These are phyloP conservation scores for Lepidochrysops patricia DNA, from an alignment of 2,888 invertebrate species.

Conservation along the genomic window DNA sequence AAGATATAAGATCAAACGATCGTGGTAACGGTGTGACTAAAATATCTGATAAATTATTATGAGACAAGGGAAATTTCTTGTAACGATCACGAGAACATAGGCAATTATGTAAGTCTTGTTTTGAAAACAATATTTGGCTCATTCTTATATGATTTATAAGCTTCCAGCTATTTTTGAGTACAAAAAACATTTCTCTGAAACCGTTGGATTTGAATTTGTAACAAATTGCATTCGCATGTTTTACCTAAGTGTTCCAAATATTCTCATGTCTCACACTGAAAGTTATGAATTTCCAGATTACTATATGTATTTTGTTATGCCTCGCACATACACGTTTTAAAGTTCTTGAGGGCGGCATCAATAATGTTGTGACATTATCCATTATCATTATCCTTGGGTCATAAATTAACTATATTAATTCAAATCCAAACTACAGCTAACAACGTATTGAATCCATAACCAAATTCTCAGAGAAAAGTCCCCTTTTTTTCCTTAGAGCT, in stretches of 20 bases:
- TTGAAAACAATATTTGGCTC: neutral
- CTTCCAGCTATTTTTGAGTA: neutral
- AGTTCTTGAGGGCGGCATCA: neutral
- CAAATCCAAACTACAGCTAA: neutral
- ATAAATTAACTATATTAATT: slow-evolving; percentile 10
- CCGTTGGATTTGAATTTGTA: neutral
- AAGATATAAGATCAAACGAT: neutral
- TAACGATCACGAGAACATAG: neutral
- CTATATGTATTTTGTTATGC: neutral
- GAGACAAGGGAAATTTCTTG: neutral
- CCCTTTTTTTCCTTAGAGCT: neutral
- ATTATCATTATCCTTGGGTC: neutral
- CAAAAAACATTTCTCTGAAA: neutral
- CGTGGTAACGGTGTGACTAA: neutral
- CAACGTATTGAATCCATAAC: slow-evolving; percentile 8
- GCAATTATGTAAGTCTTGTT: neutral
- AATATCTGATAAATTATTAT: neutral
- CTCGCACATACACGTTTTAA: neutral
- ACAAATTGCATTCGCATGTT: neutral
- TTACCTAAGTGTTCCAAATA: too few relatives aligned
- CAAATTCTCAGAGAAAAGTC: slow-evolving; percentile 8
- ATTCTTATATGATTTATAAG: neutral
- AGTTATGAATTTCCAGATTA: neutral
- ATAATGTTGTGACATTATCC: neutral
- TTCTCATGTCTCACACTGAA: neutral